Evolutionary conservation across 2,113 vertebrate genomes (phyloP), one percentile per base, ranked within the genome.

Genomic region (Limanda limanda): DNA sequence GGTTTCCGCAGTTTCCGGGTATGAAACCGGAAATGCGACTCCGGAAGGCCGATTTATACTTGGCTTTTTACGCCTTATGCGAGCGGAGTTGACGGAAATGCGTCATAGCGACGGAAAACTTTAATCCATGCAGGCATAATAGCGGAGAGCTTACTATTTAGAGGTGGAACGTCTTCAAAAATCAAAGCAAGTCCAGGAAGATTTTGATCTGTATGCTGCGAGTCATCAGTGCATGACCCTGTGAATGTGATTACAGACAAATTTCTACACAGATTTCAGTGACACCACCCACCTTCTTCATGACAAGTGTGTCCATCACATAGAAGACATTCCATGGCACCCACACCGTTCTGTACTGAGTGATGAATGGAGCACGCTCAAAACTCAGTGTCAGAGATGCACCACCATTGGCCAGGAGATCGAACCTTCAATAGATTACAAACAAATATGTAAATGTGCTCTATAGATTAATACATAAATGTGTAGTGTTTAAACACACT

Each of bases 281-380:
- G 52, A 31, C 21, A 25, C 0, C 8, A 6, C 83, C 68, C 67
- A 93, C 92, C 88, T 98, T 98, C 94, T 99, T 99, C 97, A 99
- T 97, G 76, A 98, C 96, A 24, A 99, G 92, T 0, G 97, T 99
- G 82, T 99, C 98, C 97, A 99, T 99, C 85, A 99, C 97, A 54
- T 99, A 97, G 84, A 99, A 99, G 23, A 98, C 96, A 14, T 98
- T 98, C 98, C 98, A 99, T 0, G 98, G 97, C 75, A 99, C 95
- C 98, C 97, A 99, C 1, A 98, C 97, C 0, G 97, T 99, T 65
- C 97, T 96, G 86, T 97, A 96, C 88, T 98, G 98, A 1, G 96
- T 97, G 83, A 99, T 95, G 93, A 99, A 99, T 0, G 98, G 98
- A 8, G 96, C 95, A 0, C 98, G 95, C 86, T 99, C 97, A 58